A percentile compares a stretch with the other conserved stretches of the same genome.
These are phyloP conservation scores for Oopsacas minuta DNA, from an alignment of 37 sponge, comb jelly and placozoan species.

Conservation along the genomic window DNA sequence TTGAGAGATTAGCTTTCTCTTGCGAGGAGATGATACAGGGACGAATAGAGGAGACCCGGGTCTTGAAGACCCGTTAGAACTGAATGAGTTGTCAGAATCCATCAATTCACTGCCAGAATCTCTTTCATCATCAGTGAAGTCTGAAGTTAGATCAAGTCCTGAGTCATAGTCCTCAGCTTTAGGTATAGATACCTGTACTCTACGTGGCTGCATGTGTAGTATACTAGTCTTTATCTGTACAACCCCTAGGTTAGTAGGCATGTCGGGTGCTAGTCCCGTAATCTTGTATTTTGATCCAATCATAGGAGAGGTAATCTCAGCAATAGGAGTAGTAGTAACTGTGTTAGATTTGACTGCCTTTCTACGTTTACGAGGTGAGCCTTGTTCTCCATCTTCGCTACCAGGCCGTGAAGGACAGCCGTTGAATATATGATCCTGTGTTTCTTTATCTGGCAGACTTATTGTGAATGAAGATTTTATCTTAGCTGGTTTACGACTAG, in stretches of 20 bases:
- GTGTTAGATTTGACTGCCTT: conserved; percentile 8
- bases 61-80: neutral
- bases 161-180: conserved; percentile 47
- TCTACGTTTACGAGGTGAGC: neutral
- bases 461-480: conserved; percentile 62
- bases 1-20: neutral
- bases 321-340: conserved; percentile 21
- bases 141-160: conserved; percentile 44
- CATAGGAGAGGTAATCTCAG: conserved; percentile 70
- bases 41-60: neutral
- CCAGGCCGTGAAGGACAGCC: neutral
- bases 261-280: conserved; percentile 35
- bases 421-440: conserved; percentile 8
- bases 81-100: conserved; percentile 13
- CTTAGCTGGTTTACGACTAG: conserved; percentile 42
- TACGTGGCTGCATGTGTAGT: conserved; percentile 80
- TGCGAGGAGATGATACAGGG: neutral
- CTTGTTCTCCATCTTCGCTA: neutral
- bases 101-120: neutral
- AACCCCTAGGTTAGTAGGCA: conserved; percentile 53
- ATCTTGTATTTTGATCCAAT: conserved; percentile 78
- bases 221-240: conserved; percentile 70
- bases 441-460: conserved; percentile 28
- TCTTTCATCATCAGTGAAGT: neutral
- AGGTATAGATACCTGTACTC: conserved; percentile 53